Base-by-base conservation (phyloP, 2,888 invertebrate genomes). In the Bombylius discolor region DNA sequence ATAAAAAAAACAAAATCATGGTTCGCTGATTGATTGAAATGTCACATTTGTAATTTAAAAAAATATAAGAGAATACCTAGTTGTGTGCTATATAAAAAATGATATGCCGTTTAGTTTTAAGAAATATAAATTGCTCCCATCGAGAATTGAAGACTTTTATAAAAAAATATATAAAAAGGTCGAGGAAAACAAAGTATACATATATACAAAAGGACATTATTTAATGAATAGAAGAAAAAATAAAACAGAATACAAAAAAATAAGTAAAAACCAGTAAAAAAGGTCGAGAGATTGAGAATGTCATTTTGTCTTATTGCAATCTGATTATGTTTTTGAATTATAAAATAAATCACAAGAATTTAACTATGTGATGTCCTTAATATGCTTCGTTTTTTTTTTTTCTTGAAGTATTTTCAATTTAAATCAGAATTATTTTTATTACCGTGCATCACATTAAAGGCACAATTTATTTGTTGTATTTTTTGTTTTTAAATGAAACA, bases 81-180 rank as follows among this genome's bases (percentile, higher is more conserved):
- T 44, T 44, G 56, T 56, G 53, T 52, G 23, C 23, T 23, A 50
- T 53, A 56, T 56, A 58, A 59, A 61, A 61, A 61, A 61, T 61
- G 61, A 58, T 52, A 52, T 58, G 51, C 52, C 56, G 49, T 61
- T 61, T 59, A 59, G 58, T 58, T 55, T 59, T 60, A 60, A 60
- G 60, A 60, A 56, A 55, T 60, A 60, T 60, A 60, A 60, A 60
- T 60, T 58, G 55, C 59, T 49, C 49, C 34, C 39, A 49, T 52
- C 36, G 49, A 56, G 52, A 48, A 4, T 52, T 42, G 39, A 11
- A 42, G 12, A 42, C 11, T 4, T 42, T 42, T 42, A 11, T 5
- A 11, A 42, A 42, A 42, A 11, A 5, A 42, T 11, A 42, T 42
- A 11, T 11, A 42, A 42, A 42, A 42, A 11, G 47, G 49, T 33